Evolutionary conservation across 1,140 invertebrate genomes (phyloP), one percentile per base, ranked within the genome.

Genomic region (Elysia chlorotica): DNA sequence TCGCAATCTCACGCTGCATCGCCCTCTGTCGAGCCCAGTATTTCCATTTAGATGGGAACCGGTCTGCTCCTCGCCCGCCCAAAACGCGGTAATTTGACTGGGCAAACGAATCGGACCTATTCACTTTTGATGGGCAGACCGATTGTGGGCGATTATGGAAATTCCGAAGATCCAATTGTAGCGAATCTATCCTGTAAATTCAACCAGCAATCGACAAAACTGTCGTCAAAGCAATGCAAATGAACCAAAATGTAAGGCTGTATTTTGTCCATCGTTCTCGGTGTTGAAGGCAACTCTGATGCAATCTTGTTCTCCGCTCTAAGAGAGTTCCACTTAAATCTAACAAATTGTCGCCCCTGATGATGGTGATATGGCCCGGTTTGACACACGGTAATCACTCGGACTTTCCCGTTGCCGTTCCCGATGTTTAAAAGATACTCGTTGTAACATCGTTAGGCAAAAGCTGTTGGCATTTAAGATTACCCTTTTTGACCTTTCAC

Each of bases 31-130:
- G 37, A 31, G 63, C 36, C 63, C 38, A 53, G 66, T 68, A 76
- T 76, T 76, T 73, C 74, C 74, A 76, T 76, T 73, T 76, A 76
- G 74, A 76, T 76, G 66, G 74, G 53, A 67, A 65, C 35, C 63
- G 41, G 30, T 31, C 6, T 10, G 53, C 21, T 19, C 53, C 25
- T 19, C 59, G 59, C 66, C 65, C n/a, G n/a, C n/a, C n/a, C n/a
- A 56, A 48, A 71, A 73, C 66, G 38, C 65, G 59, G 70, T 53
- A 35, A 48, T 73, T 67, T 62, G 41, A 35, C 38, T 23, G 21
- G 48, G 36, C 31, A 54, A 23, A 62, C n/a, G 28, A 36, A 37
- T 48, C 21, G 17, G 56, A 62, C 61, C 61, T 28, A 54, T 25
- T 23, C 23, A 19, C 25, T 3, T 30, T 14, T 35, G 33, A 41